Evolutionary conservation across 1,140 invertebrate genomes (phyloP).

Genomic region (Campodea augens): DNA sequence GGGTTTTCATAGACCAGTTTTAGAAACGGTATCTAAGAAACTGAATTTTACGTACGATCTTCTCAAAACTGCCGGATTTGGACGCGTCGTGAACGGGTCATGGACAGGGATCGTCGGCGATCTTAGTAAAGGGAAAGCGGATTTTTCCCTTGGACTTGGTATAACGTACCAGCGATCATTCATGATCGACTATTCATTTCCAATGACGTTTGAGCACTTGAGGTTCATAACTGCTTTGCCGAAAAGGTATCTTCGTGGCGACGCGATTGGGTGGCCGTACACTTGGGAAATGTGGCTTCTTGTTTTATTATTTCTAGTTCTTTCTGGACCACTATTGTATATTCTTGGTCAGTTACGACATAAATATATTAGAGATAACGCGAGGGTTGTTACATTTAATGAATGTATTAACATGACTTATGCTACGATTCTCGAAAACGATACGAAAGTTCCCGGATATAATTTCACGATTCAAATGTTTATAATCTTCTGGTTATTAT

Average conservation of each 20-base stretch:
- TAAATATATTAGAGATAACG: not conserved
- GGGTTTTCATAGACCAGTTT: not conserved
- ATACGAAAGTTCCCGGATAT: not conserved
- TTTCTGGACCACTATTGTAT: not conserved
- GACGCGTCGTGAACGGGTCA: not conserved
- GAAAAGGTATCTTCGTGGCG: constrained; percentile 5
- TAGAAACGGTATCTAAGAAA: not conserved
- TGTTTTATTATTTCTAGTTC: not conserved
- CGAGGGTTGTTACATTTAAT: not conserved
- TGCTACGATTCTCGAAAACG: not conserved
- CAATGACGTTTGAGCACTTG: constrained; percentile 10
- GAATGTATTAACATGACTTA: not conserved
- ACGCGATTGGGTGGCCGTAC: constrained; percentile 10
- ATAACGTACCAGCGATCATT: not conserved
- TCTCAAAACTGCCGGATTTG: no score
- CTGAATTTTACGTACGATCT: not conserved
- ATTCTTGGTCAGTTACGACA: constrained; percentile 5
- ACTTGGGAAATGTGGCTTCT: constrained; percentile 7
- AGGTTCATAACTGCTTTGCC: constrained; percentile 11
- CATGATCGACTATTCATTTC: constrained; percentile 8
- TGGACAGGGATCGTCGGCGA: not conserved
- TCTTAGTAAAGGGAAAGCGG: not conserved
- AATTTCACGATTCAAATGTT: not conserved
- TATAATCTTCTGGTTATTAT: constrained; percentile 2
- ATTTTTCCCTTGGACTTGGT: not conserved